Evolutionary conservation across 2,113 vertebrate species (phyloP).

Genomic region (Psilopogon haemacephalus): DNA sequence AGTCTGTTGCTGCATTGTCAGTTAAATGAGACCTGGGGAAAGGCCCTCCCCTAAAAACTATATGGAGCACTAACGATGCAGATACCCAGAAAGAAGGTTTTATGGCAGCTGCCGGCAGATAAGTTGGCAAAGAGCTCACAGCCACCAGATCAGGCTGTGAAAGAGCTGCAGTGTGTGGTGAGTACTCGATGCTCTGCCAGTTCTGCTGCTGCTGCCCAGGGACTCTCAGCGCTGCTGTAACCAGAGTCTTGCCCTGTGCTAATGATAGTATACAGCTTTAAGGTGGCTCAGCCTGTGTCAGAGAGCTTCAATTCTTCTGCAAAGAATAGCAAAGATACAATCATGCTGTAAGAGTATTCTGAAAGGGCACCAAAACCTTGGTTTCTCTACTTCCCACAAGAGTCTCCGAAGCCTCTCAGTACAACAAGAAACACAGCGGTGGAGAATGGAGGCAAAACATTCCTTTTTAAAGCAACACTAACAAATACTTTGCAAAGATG

Average conservation of each 20-base stretch:
- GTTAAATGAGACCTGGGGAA: not conserved
- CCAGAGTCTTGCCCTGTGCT: not conserved
- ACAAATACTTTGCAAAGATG: not conserved
- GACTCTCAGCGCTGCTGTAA: not conserved
- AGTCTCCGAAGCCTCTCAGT: not conserved
- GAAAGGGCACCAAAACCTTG: not conserved
- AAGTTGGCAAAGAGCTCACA: not conserved
- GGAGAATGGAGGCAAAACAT: not conserved
- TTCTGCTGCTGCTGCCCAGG: not conserved
- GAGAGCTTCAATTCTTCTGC: not conserved
- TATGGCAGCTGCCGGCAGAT: not conserved
- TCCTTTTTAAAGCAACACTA: not conserved
- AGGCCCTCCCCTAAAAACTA: not conserved
- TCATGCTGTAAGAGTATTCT: fast-evolving
- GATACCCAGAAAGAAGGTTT: not conserved
- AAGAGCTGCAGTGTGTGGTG: not conserved
- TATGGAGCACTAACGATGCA: not conserved
- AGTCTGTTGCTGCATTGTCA: not conserved
- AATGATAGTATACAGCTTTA: fast-evolving
- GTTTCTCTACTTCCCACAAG: not conserved
- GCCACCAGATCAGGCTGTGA: not conserved
- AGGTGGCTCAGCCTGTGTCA: not conserved
- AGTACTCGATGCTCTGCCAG: not conserved
- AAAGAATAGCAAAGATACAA: not conserved
- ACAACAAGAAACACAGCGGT: not conserved